phyloP scores from a whole-genome alignment of 1,140 invertebrate species.

The Delia radicum region DNA sequence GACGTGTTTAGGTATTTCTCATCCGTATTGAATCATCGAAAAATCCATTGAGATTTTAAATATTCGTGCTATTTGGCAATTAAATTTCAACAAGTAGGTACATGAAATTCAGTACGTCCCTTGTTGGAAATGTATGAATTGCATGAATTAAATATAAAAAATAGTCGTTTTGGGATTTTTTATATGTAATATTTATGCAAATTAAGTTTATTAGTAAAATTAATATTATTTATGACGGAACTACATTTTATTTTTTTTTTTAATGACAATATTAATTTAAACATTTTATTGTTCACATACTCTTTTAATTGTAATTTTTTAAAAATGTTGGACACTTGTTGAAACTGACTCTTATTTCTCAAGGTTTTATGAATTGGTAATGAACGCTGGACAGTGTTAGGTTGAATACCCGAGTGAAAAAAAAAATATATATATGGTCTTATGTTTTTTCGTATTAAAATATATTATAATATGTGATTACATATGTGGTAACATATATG shows the following conservation, averaged over 20 bases:
- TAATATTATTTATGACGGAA: neutral
- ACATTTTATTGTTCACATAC: no score
- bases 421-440: no score
- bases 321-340: no score
- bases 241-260: neutral
- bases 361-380: no score
- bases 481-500: no score
- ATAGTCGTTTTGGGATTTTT: neutral
- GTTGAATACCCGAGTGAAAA: no score
- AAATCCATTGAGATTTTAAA: neutral
- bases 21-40: neutral
- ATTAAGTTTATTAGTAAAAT: neutral
- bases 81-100: neutral
- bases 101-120: neutral
- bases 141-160: neutral
- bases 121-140: neutral
- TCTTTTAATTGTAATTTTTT: no score
- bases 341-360: no score
- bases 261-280: no score
- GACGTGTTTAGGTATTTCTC: neutral
- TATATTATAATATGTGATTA: no score
- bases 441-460: no score
- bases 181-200: neutral
- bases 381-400: no score
- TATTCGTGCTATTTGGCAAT: neutral